Conservation (phyloP, 2,113 vertebrate species). For the Toxotes jaculatrix region DNA sequence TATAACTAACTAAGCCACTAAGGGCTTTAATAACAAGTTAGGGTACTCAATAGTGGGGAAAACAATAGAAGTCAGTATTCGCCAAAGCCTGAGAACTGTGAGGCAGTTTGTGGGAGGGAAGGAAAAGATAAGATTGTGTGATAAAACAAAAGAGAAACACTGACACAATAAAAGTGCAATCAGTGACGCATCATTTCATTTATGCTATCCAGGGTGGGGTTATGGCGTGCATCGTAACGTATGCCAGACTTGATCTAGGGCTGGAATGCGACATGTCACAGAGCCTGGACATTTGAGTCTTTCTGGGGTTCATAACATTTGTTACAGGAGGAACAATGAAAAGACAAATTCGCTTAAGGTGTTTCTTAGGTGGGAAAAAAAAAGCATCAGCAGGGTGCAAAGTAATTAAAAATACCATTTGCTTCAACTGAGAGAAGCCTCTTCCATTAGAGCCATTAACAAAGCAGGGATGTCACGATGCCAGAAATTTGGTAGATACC, state of each 20-base stretch:
- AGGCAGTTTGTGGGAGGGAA: background rate
- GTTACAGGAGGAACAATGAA: no score
- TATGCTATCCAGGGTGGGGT: background rate
- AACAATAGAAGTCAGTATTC: background rate
- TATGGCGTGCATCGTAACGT: background rate
- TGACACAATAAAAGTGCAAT: no score
- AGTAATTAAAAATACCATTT: no score
- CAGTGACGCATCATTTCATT: background rate
- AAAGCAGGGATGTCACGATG: no score
- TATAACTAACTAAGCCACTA: background rate
- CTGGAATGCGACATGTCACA: no score
- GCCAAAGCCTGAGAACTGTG: background rate
- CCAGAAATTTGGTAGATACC: no score
- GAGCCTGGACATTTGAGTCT: background rate
- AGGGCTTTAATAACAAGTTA: background rate
- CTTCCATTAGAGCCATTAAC: background rate
- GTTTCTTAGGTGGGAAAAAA: no score
- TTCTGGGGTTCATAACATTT: no score
- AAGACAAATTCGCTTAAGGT: no score
- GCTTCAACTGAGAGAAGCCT: background rate
- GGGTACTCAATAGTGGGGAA: background rate
- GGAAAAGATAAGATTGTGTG: background rate
- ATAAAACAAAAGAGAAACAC: background rate
- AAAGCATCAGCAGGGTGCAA: background rate
- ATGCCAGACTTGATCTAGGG: background rate